These are phyloP conservation scores for Piaya cayana DNA, from an alignment of 2,113 vertebrate species.

Conservation along the genomic window DNA sequence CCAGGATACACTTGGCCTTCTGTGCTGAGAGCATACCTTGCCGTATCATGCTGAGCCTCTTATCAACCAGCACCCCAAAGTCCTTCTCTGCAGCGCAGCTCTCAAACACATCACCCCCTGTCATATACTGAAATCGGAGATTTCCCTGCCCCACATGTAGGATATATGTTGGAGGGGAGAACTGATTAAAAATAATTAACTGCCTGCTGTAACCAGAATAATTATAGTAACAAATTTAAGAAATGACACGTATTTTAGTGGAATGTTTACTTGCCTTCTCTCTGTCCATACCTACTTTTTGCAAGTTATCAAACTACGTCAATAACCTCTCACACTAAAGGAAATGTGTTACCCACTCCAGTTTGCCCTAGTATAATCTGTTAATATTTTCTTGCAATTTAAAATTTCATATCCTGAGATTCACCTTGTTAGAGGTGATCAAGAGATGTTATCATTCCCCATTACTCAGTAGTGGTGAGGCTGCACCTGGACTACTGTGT, in stretches of 20 bases:
- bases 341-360: background rate
- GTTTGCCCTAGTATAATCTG: background rate
- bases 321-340: background rate
- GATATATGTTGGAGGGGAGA: background rate
- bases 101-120: too few species aligned
- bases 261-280: too few species aligned
- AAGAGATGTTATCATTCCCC: rapidly evolving
- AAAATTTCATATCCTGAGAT: background rate
- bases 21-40: too few species aligned
- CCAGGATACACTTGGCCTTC: too few species aligned
- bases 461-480: background rate
- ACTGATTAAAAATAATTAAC: background rate
- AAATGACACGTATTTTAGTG: too few species aligned
- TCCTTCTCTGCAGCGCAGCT: too few species aligned
- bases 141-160: too few species aligned
- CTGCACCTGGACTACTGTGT: background rate
- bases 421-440: background rate
- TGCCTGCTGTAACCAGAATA: background rate
- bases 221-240: background rate
- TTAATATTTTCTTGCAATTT: background rate
- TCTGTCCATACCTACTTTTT: background rate
- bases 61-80: too few species aligned
- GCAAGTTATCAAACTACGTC: background rate
- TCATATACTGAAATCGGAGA: too few species aligned
- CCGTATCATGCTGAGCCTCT: too few species aligned